These are phyloP conservation scores for Lasius fuliginosus DNA, from an alignment of 2,888 invertebrate species.

Conservation along the genomic window DNA sequence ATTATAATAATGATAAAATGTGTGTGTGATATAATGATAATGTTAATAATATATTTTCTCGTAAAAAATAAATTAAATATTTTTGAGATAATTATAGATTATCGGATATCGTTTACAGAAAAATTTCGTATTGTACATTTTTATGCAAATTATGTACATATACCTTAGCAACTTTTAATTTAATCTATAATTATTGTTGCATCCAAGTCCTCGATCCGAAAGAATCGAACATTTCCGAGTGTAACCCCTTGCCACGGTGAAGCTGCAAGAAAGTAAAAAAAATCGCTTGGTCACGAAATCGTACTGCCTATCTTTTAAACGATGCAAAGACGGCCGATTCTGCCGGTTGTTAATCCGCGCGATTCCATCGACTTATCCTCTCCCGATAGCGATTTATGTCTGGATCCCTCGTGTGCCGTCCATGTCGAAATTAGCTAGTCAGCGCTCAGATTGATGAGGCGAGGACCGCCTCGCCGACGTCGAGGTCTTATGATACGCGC, in stretches of 20 bases:
- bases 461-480: conserved; percentile 40
- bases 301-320: conserved; percentile 39
- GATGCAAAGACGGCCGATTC: conserved; percentile 44
- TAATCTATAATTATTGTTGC: background rate
- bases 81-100: background rate
- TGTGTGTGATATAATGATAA: background rate
- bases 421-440: conserved; percentile 66
- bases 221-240: conserved; percentile 5
- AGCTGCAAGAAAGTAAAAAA: conserved; percentile 43
- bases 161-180: background rate
- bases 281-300: conserved; percentile 55
- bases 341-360: conserved; percentile 47
- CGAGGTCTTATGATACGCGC: conserved; percentile 49
- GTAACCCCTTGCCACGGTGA: conserved; percentile 13
- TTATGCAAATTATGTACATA: no score
- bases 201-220: background rate
- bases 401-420: conserved; percentile 37
- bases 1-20: background rate
- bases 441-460: conserved; percentile 58
- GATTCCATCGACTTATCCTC: conserved; percentile 52
- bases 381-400: conserved; percentile 47
- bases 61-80: background rate
- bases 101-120: background rate
- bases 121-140: background rate
- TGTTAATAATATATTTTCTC: background rate